Evolutionary conservation across 2,797 vertebrate genomes (phyloP), one percentile per base, ranked within the genome.

Genomic region (Florisuga fusca): DNA sequence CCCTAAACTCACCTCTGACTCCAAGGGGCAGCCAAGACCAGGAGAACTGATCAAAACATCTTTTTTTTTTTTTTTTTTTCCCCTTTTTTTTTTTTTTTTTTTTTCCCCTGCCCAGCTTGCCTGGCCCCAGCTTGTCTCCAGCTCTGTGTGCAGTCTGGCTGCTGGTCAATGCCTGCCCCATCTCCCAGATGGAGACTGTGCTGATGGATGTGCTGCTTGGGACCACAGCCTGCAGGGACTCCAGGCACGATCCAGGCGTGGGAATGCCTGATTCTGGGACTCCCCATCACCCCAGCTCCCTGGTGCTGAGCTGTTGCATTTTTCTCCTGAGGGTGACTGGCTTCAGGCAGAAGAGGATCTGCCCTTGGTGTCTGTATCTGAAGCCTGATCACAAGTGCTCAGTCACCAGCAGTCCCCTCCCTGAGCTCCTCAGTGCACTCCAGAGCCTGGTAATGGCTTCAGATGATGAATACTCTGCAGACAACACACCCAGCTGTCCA

Each of bases 401-500:
- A 15, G 66, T 87, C 67, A 55, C 79, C 33, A 69, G 12, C 8
- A 19, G 48, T 78, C 29, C 48, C 73, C 26, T 94, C 57, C 63
- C 31, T 0, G 1, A 69, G 36, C 36, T 91, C 78, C 15, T 87
- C 86, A 68, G 84, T 58, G 75, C 38, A 62, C 84, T 90, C 78
- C 69, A 93, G 84, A 93, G 89, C 94, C 93, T 86, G 84, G 69
- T 91, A 94, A 94, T 91, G 91, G 78, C 81, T 89, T 92, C 20
- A 89, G 84, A 94, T 94, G 96, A 94, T 94, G 89, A 93, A 96
- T 93, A 93, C 90, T 72, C 25, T 92, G 91, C 91, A 95, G 95
- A 84, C 74, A 94, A 94, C 92, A 94, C 89, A 95, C 74, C 90
- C 93, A 94, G 96, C 92, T 96, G 95, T 97, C 93, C 95, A 84